These are phyloP conservation scores for Neotragus pygmaeus DNA, from an alignment of 2,113 vertebrate species.

Conservation along the genomic window DNA sequence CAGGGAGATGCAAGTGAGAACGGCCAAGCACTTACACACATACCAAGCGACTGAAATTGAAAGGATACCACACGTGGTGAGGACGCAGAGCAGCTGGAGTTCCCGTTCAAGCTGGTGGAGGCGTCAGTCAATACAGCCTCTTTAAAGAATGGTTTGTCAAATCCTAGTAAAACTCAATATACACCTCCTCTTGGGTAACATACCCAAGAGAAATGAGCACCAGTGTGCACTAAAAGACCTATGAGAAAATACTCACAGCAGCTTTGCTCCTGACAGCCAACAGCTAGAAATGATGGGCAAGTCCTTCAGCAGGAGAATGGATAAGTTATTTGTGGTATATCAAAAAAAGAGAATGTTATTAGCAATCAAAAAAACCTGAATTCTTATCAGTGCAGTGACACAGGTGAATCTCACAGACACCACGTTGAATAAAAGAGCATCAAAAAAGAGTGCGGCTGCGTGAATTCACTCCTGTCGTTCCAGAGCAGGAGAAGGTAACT, in stretches of 20 bases:
- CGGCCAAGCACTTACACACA: background rate
- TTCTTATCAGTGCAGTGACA: background rate
- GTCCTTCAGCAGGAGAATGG: background rate
- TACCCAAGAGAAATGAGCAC: background rate
- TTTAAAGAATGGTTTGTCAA: background rate
- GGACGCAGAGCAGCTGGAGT: background rate
- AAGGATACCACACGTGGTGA: background rate
- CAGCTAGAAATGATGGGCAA: background rate
- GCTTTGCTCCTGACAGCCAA: background rate
- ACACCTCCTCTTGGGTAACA: background rate
- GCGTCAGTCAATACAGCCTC: background rate
- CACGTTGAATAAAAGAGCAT: background rate
- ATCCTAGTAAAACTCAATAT: background rate
- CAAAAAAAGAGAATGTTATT: background rate
- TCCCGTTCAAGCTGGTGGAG: background rate
- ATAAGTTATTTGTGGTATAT: background rate
- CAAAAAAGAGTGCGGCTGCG: background rate
- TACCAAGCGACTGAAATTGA: rapidly evolving
- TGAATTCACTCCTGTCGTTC: background rate
- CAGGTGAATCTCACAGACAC: background rate
- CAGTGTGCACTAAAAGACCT: background rate
- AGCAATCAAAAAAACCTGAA: background rate
- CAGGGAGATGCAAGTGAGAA: background rate
- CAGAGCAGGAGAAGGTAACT: background rate
- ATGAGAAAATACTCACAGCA: background rate